Base-by-base conservation (phyloP, 1,140 invertebrate genomes). In the Harpegnathos saltator region DNA sequence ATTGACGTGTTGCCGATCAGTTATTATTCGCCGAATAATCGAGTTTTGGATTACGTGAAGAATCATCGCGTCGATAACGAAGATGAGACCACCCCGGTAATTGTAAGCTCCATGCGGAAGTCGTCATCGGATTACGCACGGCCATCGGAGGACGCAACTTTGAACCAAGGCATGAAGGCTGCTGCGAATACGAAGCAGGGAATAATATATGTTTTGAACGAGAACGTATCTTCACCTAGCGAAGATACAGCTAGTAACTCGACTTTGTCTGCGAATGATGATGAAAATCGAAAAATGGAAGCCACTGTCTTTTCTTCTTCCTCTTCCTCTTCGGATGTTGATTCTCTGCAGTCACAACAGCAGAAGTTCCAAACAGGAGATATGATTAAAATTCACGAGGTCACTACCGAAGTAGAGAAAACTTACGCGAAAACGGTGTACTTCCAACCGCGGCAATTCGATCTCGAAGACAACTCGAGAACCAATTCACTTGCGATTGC, bases 401-500 rank as follows among this genome's bases (percentile, higher is more conserved):
- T 44, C 38, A 44, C 38, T 7, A 65, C 56, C 69, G 33, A 80
- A 73, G 22, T 44, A 19, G 4, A 85, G 82, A 71, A 33, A 38
- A 62, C 62, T 15, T 66, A 22, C 48, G 15, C 4, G 56, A 48
- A n/a, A 72, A 14, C 2, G 7, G 56, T 11, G 17, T 50, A 54
- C 29, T 63, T 62, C 38, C n/a, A 44, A 65, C 17, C 22, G 56
- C 17, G 0, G 24, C 4, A 26, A 33, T 24, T 12, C 1, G 7
- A 7, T n/a, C 12, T 26, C 1, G 61, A 82, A 4, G 26, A 74
- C 11, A 50, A 77, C 26, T 22, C 44, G 9, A 44, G 38, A 9
- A 44, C 7, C 7, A 44, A 44, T 44, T 44, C 38, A 9, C 38
- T 9, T 9, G 38, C 7, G 38, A 44, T 44, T 11, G 38, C 9